Evolutionary conservation across 2,888 invertebrate species (phyloP), one percentile per base, ranked within the genome.

Genomic region (Plusia festucae): DNA sequence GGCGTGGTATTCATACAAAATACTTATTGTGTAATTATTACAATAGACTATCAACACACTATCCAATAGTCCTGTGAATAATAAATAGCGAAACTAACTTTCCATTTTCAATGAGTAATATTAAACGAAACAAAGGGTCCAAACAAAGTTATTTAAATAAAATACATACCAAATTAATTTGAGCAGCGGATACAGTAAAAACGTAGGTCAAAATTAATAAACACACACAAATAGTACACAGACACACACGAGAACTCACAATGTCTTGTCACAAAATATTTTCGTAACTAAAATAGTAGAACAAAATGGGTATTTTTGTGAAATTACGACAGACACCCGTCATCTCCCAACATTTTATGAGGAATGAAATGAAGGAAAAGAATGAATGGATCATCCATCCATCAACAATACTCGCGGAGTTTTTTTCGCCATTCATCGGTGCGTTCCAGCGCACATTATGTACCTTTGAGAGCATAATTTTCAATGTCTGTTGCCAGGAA

Each of bases 321-420:
- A 72, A 72, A 75, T 73, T 77, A 75, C 73, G 63, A 70, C 64
- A 76, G 54, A 76, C 85, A 78, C 69, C 78, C 79, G 59, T 63
- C 69, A 68, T 72, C 68, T 65, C 78, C 82, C 81, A 79, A 79
- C 55, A 71, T 79, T 83, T 70, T 70, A 68, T 62, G 77, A 79
- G 77, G 83, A 84, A 82, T 84, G 83, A 82, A 79, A 76, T 72
- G 70, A 77, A 76, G 53, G 64, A 53, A 60, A 65, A 68, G 77
- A 80, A 73, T 74, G 82, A 82, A 76, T 72, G 74, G 71, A 65
- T 46, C 30, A 30, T 7, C 34, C 34, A 20, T 68, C 66, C 62
- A 70, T 81, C 61, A 75, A 68, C 60, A 70, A 69, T 44, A 72
- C 44, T 66, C 64, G 56, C 67, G 67, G 60, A 70, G 58, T 66